phyloP scores from a whole-genome alignment of 2,888 invertebrate genomes.

The Zaprionus lineosus region DNA sequence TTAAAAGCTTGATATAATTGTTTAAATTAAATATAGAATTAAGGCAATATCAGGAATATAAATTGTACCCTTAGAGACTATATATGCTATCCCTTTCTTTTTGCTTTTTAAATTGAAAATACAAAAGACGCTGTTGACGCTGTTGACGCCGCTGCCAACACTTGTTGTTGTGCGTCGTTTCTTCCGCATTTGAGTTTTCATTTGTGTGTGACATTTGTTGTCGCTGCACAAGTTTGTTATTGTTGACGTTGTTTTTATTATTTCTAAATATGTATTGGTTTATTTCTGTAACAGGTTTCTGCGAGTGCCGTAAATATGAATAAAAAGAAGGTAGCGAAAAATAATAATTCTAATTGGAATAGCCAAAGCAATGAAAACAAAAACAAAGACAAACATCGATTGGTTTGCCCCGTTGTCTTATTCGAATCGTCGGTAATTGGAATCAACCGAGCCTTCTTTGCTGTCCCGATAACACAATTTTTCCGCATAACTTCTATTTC shows the following conservation, averaged over 20 bases:
- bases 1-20: too few species aligned
- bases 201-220: slow-evolving; percentile 34
- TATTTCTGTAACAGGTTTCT: slow-evolving; percentile 66
- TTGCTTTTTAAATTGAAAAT: slow-evolving; percentile 2
- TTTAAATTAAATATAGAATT: too few species aligned
- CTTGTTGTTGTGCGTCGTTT: slow-evolving; percentile 40
- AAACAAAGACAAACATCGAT: slow-evolving; percentile 5
- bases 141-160: slow-evolving; percentile 41
- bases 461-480: slow-evolving; percentile 40
- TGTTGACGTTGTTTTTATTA: slow-evolving; percentile 14
- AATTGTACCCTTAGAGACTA: too few species aligned
- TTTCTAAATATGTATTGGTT: slow-evolving; percentile 41
- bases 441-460: slow-evolving; percentile 18
- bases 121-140: slow-evolving; percentile 25
- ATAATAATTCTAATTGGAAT: slow-evolving; percentile 29
- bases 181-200: slow-evolving; percentile 46
- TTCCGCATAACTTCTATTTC: slow-evolving; percentile 32
- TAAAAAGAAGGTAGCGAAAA: slow-evolving; percentile 5
- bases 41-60: too few species aligned
- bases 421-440: slow-evolving; percentile 39
- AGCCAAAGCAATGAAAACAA: slow-evolving; percentile 4
- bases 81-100: not conserved
- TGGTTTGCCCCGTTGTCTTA: slow-evolving; percentile 14
- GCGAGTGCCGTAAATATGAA: slow-evolving; percentile 20
- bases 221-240: slow-evolving; percentile 20